Evolutionary conservation across 2,797 vertebrate genomes (phyloP), one percentile per base, ranked within the genome.

Genomic region (Botia almorhae): DNA sequence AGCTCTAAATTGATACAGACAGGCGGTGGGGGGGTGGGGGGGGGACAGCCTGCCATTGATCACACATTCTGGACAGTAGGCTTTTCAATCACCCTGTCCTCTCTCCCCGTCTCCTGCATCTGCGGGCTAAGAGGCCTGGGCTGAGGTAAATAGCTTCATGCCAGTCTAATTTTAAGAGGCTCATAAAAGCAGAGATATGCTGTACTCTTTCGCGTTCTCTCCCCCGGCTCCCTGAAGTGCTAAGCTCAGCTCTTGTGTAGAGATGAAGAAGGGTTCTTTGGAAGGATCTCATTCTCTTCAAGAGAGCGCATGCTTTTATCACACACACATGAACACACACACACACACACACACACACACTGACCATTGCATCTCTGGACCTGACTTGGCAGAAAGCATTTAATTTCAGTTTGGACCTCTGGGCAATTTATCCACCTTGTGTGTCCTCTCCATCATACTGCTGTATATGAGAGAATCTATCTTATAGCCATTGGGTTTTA

Each of bases 121-220:
- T 64, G 58, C 75, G 76, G 63, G 71, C 78, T 71, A 78, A 70
- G 63, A 78, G 81, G 71, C 74, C 78, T 7, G 78, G 39, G 67
- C 76, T 76, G 80, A 82, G 79, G 65, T 71, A 85, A 81, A 87
- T 83, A 81, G 82, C 84, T 69, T 84, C 74, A 78, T 74, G 82
- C 77, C 74, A 74, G 81, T 82, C 72, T 81, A 73, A 82, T 79
- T 83, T 83, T 76, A 82, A 88, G 84, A 74, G 60, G 72, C 70
- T 68, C 33, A 50, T 83, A 72, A 83, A 77, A 69, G 73, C 63
- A 61, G 46, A 77, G 74, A 81, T 76, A 53, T 65, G 69, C 53
- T 8, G 53, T 48, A 21, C 68, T 55, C 26, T 33, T 51, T 21
- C 53, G 51, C 53, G 16, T 79, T 56, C 72, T 58, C 80, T 76